Evolutionary conservation across 2,888 invertebrate species (phyloP).

Genomic region (Nemapogon koenigi): DNA sequence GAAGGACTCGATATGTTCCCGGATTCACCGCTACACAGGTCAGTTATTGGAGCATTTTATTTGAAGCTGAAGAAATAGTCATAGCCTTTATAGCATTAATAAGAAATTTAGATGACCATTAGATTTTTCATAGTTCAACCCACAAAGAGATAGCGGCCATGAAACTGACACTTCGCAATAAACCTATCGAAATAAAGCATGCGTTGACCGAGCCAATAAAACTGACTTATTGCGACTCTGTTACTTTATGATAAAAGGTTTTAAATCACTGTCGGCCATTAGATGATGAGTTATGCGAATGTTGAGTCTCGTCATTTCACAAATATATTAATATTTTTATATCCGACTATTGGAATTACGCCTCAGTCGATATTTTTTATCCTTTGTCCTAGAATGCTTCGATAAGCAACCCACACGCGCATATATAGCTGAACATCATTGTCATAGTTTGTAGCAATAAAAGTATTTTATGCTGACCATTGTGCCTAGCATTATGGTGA

Average conservation of each 20-base stretch:
- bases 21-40: slow-evolving; percentile 86
- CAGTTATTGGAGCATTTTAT: too few relatives aligned
- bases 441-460: slow-evolving; percentile 48
- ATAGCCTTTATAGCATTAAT: neutral
- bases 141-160: slow-evolving; percentile 33
- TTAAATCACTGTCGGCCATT: slow-evolving; percentile 62
- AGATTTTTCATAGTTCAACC: slow-evolving; percentile 31
- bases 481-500: slow-evolving; percentile 46
- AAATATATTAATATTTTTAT: slow-evolving; percentile 59
- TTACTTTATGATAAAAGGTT: slow-evolving; percentile 61
- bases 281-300: slow-evolving; percentile 59
- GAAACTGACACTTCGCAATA: slow-evolving; percentile 37
- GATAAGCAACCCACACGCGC: slow-evolving; percentile 29
- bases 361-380: slow-evolving; percentile 46
- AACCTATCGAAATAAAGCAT: slow-evolving; percentile 45
- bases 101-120: slow-evolving; percentile 1
- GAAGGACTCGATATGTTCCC: slow-evolving; percentile 91
- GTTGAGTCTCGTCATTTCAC: slow-evolving; percentile 53
- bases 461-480: slow-evolving; percentile 57
- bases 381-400: slow-evolving; percentile 26
- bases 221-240: slow-evolving; percentile 58
- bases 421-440: slow-evolving; percentile 40
- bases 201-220: slow-evolving; percentile 59
- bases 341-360: slow-evolving; percentile 51
- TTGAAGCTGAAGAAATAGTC: slow-evolving; percentile 10